Evolutionary conservation across 2,797 vertebrate genomes (phyloP), one percentile per base, ranked within the genome.

Genomic region (Urosaurus nigricauda): DNA sequence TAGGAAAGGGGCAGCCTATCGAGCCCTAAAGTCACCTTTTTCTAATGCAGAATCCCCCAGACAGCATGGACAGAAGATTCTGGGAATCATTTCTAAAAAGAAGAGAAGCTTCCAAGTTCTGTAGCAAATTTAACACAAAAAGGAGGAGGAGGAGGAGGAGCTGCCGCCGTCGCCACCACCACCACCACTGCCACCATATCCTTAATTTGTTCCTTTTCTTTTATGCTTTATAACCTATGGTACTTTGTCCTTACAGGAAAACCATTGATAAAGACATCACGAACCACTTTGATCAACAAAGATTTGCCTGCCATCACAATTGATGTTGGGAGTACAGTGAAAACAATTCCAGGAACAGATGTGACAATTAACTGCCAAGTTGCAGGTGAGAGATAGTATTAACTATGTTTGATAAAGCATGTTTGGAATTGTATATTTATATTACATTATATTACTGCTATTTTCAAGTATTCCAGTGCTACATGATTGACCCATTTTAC

Each of bases 351-450:
- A 58, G 95, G 95, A 86, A 92, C 92, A 86, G 97, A 97, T 71
- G 95, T 97, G 93, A 97, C 96, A 9, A 97, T 98, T 89, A 96
- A 88, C 94, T 98, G 97, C 92, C 97, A 97, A 79, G 97, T 97
- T 16, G 97, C 97, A 96, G 97, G 97, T 98, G 84, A 97, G 97
- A 91, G 90, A 83, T 81, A 47, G 16, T 32, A 84, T 32, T 5
- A 29, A 83, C 1, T 0, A 1, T 26, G 19, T 74, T 12, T 71
- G 3, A 73, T 56, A n/a, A n/a, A 84, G 2, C n/a, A 56, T 51
- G 73, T 12, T 0, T 7, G 1, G 2, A 90, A 0, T 0, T 77
- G 13, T 53, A 32, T 16, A 37, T 70, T 79, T 47, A 29, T 43
- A 26, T 65, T 56, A 56, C 47, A 70, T 71, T 71, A 13, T 43